Evolutionary conservation across 2,113 vertebrate genomes (phyloP).

Genomic region (Heliornis fulica): DNA sequence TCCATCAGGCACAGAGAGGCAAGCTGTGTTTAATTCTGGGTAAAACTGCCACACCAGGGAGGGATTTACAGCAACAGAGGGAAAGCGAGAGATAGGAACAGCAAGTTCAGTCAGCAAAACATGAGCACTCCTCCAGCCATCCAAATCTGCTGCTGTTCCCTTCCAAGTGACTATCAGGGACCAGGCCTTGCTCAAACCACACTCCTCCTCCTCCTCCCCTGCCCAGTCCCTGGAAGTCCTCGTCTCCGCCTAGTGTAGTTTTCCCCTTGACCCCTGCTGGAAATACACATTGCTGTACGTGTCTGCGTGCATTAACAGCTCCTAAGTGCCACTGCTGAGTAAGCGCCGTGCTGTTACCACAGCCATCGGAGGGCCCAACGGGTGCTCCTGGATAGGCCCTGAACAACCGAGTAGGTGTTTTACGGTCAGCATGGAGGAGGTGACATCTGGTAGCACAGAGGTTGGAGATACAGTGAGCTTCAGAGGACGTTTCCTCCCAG

Average conservation of each 20-base stretch:
- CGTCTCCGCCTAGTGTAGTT: background rate
- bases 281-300: background rate
- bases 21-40: constrained; percentile 39
- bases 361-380: background rate
- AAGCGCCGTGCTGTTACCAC: background rate
- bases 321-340: background rate
- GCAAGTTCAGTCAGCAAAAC: constrained; percentile 45
- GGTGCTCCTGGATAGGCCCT: background rate
- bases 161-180: background rate
- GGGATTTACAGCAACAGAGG: constrained; percentile 35
- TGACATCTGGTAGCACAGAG: background rate
- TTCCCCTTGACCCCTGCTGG: background rate
- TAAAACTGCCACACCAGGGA: background rate
- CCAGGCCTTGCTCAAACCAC: background rate
- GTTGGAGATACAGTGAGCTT: background rate
- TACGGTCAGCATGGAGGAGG: background rate
- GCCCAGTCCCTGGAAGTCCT: background rate
- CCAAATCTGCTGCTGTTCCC: background rate
- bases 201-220: background rate
- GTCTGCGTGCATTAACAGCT: background rate
- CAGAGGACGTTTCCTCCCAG: background rate
- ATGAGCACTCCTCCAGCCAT: background rate
- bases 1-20: background rate
- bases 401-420: background rate
- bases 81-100: background rate